Conservation (phyloP, 2,888 invertebrate genomes). For the Ptychoptera albimana region DNA sequence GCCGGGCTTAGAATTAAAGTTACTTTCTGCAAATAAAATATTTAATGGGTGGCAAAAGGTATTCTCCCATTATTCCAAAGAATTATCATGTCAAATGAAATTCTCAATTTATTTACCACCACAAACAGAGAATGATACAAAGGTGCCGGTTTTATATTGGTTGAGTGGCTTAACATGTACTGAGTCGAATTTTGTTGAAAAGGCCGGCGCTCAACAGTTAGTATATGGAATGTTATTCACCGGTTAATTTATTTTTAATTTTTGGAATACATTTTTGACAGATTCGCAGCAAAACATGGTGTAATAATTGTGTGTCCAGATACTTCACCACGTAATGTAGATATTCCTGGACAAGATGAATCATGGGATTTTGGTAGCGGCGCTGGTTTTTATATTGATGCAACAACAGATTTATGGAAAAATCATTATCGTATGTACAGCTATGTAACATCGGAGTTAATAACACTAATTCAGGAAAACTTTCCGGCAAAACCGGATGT, state of each 20-base stretch:
- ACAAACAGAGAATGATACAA: constrained; percentile 27
- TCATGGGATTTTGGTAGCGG: constrained; percentile 89
- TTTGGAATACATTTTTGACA: no score
- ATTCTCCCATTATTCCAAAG: constrained; percentile 61
- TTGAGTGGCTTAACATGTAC: constrained; percentile 86
- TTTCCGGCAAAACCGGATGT: constrained; percentile 46
- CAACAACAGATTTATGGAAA: constrained; percentile 80
- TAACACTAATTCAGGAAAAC: constrained; percentile 53
- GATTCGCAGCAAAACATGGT: constrained; percentile 69
- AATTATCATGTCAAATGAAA: constrained; percentile 78
- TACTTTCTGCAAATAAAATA: constrained; percentile 50
- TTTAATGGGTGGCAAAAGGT: constrained; percentile 80
- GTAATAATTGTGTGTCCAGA: constrained; percentile 87
- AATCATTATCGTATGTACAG: constrained; percentile 89
- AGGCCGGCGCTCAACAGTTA: constrained; percentile 81
- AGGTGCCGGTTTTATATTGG: constrained; percentile 75
- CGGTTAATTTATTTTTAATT: no score
- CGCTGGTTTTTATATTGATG: constrained; percentile 93
- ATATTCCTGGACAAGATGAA: constrained; percentile 82
- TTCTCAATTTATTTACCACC: constrained; percentile 86
- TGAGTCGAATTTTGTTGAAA: constrained; percentile 90
- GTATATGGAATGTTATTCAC: constrained; percentile 1
- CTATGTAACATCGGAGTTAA: constrained; percentile 80
- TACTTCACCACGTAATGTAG: constrained; percentile 84
- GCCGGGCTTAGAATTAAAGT: constrained; percentile 25